A percentile compares a stretch with the other conserved stretches of the same genome.
Evolutionary conservation across 1,140 invertebrate species (phyloP).

Genomic region (Diuraphis noxia): DNA sequence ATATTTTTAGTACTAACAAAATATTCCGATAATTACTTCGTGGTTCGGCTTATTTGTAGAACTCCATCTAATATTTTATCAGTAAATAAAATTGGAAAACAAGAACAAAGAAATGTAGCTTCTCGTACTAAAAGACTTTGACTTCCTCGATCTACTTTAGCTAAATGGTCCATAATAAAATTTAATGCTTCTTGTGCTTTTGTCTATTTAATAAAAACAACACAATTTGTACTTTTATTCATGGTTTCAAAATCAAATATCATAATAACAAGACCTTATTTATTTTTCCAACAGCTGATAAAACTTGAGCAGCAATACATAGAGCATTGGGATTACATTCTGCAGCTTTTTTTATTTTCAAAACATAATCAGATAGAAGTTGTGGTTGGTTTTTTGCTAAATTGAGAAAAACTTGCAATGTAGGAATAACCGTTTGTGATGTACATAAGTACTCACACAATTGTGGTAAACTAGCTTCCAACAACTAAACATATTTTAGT

Average conservation of each 20-base stretch:
- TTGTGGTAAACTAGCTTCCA: slow-evolving; percentile 77
- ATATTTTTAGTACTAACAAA: background rate
- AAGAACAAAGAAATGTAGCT: slow-evolving; percentile 75
- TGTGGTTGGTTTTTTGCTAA: slow-evolving; percentile 71
- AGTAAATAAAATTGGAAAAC: slow-evolving; percentile 75
- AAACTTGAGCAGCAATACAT: slow-evolving; percentile 68
- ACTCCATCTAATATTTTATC: slow-evolving; percentile 76
- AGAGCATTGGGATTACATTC: slow-evolving; percentile 70
- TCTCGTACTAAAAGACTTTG: slow-evolving; percentile 75
- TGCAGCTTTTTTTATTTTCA: slow-evolving; percentile 70
- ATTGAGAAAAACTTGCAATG: slow-evolving; percentile 77
- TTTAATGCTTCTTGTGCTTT: slow-evolving; percentile 76
- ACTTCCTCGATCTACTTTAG: slow-evolving; percentile 70
- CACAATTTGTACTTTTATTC: background rate
- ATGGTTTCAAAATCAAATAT: background rate
- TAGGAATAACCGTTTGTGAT: slow-evolving; percentile 65
- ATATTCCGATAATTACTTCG: slow-evolving; percentile 10
- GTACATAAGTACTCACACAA: slow-evolving; percentile 72
- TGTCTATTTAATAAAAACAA: slow-evolving; percentile 62
- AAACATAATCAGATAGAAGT: slow-evolving; percentile 70
- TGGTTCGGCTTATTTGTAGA: slow-evolving; percentile 66
- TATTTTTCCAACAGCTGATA: slow-evolving; percentile 68
- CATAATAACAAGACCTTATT: slow-evolving; percentile 63
- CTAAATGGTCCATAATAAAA: slow-evolving; percentile 76
- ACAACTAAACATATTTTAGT: slow-evolving; percentile 62